phyloP scores from a whole-genome alignment of 2,888 invertebrate genomes.

The Chrysotoxum bicinctum region DNA sequence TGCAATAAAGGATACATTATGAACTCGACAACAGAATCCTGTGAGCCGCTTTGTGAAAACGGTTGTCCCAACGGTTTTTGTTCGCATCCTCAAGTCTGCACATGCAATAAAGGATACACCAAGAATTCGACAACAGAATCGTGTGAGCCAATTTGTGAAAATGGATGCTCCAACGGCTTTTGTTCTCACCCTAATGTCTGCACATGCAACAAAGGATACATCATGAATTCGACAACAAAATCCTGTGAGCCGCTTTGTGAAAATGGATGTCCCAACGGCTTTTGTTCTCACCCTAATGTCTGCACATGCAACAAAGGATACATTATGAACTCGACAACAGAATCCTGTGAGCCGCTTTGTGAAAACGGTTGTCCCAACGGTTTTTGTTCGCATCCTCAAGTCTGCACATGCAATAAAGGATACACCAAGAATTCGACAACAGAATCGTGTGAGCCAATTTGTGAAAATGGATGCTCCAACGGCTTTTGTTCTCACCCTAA shows the following conservation, averaged over 20 bases:
- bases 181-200: conserved; percentile 76
- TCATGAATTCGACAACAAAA: neutral
- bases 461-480: conserved; percentile 76
- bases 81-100: neutral
- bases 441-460: conserved; percentile 76
- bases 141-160: conserved; percentile 73
- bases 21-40: neutral
- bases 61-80: conserved; percentile 77
- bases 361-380: conserved; percentile 76
- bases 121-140: conserved; percentile 11
- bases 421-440: conserved; percentile 74
- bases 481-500: conserved; percentile 84
- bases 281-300: conserved; percentile 60
- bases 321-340: conserved; percentile 53
- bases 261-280: conserved; percentile 59
- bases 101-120: conserved; percentile 73
- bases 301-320: conserved; percentile 75
- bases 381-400: conserved; percentile 76
- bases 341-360: conserved; percentile 78
- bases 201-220: conserved; percentile 74
- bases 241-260: conserved; percentile 55
- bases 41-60: conserved; percentile 72
- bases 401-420: conserved; percentile 75
- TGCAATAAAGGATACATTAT: conserved; percentile 73
- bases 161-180: conserved; percentile 74